Evolutionary conservation across 1,140 invertebrate genomes (phyloP), one percentile per base, ranked within the genome.

Genomic region (Papilio polyxenes): DNA sequence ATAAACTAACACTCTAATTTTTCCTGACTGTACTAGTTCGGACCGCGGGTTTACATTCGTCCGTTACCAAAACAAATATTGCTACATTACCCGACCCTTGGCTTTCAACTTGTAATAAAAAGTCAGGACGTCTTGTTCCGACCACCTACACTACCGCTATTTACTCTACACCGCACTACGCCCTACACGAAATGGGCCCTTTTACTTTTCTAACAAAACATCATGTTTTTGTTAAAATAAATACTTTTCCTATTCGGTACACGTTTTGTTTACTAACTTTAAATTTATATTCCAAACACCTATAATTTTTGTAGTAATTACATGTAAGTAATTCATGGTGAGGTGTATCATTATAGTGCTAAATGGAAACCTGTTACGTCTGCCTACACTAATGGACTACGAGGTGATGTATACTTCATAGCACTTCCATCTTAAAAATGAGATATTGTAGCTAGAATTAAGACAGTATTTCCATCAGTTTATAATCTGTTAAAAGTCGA

Each of bases 151-250:
- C 74, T 75, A 65, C 78, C 76, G 82, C 83, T 87, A 87, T 89
- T 87, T 88, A 86, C 87, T 85, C 83, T 65, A 23, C 44, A 23
- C 59, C 77, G 53, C 76, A 56, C 78, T 80, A 62, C 78, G 37
- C 75, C 49, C 65, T 37, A 65, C 62, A 72, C 80, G 79, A 81
- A 84, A 81, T 75, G 56, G 83, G 85, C 83, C 88, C 88, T 88
- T 91, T 89, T 88, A 89, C 89, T 90, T 91, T 89, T 86, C 85
- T 88, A 84, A 86, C 84, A 88, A 86, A 90, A 90, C 89, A 89
- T 90, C 87, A 87, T 89, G 90, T 88, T 91, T 91, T 91, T 90
- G 89, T 90, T 90, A 89, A 90, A 90, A 53, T 59, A 88, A 83
- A 85, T 85, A 83, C 83, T 85, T 82, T 81, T 81, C 37, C 15